Evolutionary conservation across 2,797 vertebrate genomes (phyloP), one percentile per base, ranked within the genome.

Genomic region (Coranthus polyacanthus): DNA sequence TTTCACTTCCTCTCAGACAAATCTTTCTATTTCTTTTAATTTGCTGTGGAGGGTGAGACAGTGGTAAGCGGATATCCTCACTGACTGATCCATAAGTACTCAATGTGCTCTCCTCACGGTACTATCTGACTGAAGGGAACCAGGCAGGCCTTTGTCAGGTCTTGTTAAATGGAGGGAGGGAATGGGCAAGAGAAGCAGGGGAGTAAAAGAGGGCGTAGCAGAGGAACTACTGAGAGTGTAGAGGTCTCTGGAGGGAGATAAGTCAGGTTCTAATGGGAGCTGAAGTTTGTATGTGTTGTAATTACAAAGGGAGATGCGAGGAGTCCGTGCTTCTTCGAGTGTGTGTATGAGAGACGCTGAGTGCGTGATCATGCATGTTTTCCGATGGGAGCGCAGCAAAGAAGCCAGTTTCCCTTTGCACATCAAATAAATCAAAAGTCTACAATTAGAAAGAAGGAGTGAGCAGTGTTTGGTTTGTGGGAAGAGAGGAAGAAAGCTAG

Each of bases 371-470:
- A 2, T 42, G 71, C 38, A 66, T 69, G 75, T 79, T 87, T 88
- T 90, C 87, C 78, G 68, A 85, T 84, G 90, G 82, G 85, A 90
- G 85, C 34, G 21, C 56, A 62, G 76, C 81, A 24, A 49, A 59
- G 38, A 78, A 83, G 72, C 68, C 77, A 62, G 80, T 84, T 86
- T 92, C 74, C 79, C 79, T 81, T 63, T 84, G 78, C 76, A 73
- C 77, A 80, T 87, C 68, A 87, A 88, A 92, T 90, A 86, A 86
- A 88, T 92, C 89, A 90, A 34, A 83, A 75, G 84, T 83, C 82
- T 89, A 85, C 89, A 92, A 92, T 92, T 92, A 92, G 79, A 86
- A 83, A 85, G 82, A 89, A 73, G 84, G 86, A 90, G 81, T 55
- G 78, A 82, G 71, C 58, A 15, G 71, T 85, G 89, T 91, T 92